Conservation (phyloP, 2,888 invertebrate species). For the Dryobota labecula region DNA sequence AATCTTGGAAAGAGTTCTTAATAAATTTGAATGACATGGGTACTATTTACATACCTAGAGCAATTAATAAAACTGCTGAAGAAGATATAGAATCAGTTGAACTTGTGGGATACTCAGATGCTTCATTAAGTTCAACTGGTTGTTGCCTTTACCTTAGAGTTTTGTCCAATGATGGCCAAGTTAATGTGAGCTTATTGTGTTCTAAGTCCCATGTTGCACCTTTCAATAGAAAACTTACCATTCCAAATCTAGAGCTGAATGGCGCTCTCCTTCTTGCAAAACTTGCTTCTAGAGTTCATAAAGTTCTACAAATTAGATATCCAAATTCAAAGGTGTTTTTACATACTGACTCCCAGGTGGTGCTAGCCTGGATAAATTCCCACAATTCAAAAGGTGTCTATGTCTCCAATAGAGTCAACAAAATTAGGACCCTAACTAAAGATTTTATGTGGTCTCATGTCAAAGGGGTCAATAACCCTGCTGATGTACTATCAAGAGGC, state of each 20-base stretch:
- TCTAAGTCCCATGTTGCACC: not conserved
- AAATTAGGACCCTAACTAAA: no score
- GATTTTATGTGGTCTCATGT: no score
- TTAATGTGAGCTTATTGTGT: no score
- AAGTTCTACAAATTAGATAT: not conserved
- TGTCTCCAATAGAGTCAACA: no score
- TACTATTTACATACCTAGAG: not conserved
- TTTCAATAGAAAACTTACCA: not conserved
- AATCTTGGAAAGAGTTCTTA: not conserved
- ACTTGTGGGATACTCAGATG: not conserved
- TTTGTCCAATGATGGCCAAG: no score
- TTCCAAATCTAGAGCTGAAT: slow-evolving; percentile 1
- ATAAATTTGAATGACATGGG: not conserved
- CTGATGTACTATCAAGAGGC: not conserved
- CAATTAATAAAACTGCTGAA: not conserved
- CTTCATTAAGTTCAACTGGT: no score
- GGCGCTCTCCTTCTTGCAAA: not conserved
- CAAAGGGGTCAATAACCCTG: no score
- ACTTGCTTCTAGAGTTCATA: not conserved
- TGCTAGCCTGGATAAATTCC: no score
- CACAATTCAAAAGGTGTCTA: no score
- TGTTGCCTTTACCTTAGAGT: no score
- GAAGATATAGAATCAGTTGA: not conserved
- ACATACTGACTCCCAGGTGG: no score
- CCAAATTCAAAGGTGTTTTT: not conserved